Evolutionary conservation across 2,797 vertebrate genomes (phyloP).

Genomic region (Atherinosoma microstoma): DNA sequence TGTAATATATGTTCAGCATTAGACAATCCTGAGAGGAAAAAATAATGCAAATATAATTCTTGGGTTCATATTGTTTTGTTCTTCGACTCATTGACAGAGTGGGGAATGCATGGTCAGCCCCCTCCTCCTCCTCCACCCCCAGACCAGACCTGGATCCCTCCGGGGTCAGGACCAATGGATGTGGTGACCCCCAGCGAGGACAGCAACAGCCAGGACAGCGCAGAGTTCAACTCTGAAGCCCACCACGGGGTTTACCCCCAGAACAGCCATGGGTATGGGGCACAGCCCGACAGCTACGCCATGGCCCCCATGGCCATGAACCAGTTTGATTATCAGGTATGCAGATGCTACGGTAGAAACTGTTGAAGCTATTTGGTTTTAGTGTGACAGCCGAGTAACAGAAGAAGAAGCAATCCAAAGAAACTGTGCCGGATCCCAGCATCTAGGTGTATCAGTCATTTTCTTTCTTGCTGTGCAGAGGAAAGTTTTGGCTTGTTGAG

Average conservation of each 20-base stretch:
- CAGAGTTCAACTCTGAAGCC: slow-evolving; percentile 94
- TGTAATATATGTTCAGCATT: too few relatives aligned
- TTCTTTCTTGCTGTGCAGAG: slow-evolving; percentile 69
- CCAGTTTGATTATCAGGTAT: slow-evolving; percentile 99
- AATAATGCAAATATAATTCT: not conserved
- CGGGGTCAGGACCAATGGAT: slow-evolving; percentile 94
- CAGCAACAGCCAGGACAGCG: slow-evolving; percentile 99
- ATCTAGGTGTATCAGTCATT: slow-evolving; percentile 67
- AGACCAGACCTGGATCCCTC: slow-evolving; percentile 96
- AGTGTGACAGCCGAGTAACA: slow-evolving; percentile 75
- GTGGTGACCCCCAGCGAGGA: slow-evolving; percentile 96
- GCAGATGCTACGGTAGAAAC: slow-evolving; percentile 80
- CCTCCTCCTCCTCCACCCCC: slow-evolving; percentile 88
- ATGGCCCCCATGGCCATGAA: slow-evolving; percentile 94
- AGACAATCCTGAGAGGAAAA: not conserved
- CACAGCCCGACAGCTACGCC: slow-evolving; percentile 97
- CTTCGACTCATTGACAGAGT: slow-evolving; percentile 83
- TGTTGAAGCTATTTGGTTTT: slow-evolving; percentile 77
- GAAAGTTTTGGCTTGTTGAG: slow-evolving; percentile 69
- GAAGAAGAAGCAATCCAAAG: slow-evolving; percentile 68
- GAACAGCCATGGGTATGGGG: slow-evolving; percentile 99
- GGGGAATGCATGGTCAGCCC: slow-evolving; percentile 95
- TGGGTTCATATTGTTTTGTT: not conserved
- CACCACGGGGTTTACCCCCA: slow-evolving; percentile 94
- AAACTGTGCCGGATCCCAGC: slow-evolving; percentile 65